Conservation (phyloP, 2,888 invertebrate genomes). For the Apamea epomidion region DNA sequence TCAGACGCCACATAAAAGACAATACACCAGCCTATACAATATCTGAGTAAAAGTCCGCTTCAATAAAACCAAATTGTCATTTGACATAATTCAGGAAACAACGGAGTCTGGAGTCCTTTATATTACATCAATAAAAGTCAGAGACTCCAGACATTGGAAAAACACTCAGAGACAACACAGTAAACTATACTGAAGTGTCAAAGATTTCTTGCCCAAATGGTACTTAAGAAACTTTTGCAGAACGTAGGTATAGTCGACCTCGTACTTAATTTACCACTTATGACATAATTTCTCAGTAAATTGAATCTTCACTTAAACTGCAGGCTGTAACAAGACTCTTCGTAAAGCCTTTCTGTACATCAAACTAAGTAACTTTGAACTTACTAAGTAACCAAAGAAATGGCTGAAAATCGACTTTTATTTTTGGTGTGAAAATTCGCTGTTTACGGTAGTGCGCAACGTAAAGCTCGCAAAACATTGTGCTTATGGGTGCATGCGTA, state of each 20-base stretch:
- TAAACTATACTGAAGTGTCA: not conserved
- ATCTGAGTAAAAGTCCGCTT: constrained; percentile 1
- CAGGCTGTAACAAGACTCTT: too few species aligned
- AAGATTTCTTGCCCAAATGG: not conserved
- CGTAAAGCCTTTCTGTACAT: too few species aligned
- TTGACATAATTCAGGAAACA: constrained; percentile 49
- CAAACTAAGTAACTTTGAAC: too few species aligned
- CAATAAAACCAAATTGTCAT: constrained; percentile 31
- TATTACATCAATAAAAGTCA: constrained; percentile 50
- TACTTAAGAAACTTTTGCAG: not conserved
- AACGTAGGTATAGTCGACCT: not conserved
- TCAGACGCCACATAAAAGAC: not conserved
- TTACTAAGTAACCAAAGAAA: too few species aligned
- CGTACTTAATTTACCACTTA: too few species aligned
- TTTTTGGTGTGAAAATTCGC: not conserved
- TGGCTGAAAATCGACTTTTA: too few species aligned
- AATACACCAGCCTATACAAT: not conserved
- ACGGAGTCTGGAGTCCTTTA: constrained; percentile 34
- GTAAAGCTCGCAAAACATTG: too few species aligned
- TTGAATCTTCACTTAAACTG: too few species aligned
- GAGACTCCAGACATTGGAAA: not conserved
- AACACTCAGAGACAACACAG: not conserved
- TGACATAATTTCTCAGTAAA: not conserved
- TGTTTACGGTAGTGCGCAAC: too few species aligned
- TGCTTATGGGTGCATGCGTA: too few species aligned